Evolutionary conservation across 2,888 invertebrate genomes (phyloP).

Genomic region (Junonia oenone): DNA sequence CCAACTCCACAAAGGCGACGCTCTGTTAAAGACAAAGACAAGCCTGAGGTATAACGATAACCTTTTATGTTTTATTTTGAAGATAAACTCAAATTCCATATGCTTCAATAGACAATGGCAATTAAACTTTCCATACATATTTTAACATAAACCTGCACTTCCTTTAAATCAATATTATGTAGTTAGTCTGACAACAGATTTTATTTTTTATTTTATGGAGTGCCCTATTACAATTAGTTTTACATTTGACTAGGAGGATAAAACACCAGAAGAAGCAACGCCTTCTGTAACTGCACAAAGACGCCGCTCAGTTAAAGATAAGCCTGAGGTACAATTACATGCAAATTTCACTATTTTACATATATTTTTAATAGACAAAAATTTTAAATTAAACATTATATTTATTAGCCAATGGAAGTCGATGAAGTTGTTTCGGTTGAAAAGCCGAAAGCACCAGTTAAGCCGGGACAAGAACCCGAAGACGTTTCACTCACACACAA

Average conservation of each 20-base stretch:
- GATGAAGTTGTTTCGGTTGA: slow-evolving; percentile 66
- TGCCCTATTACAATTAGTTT: not conserved
- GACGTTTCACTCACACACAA: slow-evolving; percentile 71
- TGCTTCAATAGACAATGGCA: too few species aligned
- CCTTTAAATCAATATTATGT: too few species aligned
- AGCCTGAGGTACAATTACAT: slow-evolving; percentile 29
- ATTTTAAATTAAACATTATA: not conserved
- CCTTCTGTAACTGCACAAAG: slow-evolving; percentile 59
- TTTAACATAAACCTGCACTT: too few species aligned
- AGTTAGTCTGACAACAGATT: too few species aligned
- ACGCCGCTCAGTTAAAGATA: slow-evolving; percentile 67
- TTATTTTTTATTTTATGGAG: not conserved
- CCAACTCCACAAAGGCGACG: slow-evolving; percentile 53
- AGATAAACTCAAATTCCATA: too few species aligned
- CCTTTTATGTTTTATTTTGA: not conserved
- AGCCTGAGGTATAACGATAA: slow-evolving; percentile 29
- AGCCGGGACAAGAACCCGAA: slow-evolving; percentile 65
- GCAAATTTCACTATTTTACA: not conserved
- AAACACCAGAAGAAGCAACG: slow-evolving; percentile 34
- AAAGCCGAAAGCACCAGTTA: slow-evolving; percentile 59
- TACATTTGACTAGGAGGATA: slow-evolving; percentile 36
- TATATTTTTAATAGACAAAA: not conserved
- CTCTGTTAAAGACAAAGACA: slow-evolving; percentile 56
- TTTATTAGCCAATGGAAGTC: slow-evolving; percentile 63
- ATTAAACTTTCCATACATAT: too few species aligned